Percentiles rank a stretch among this genome's conserved stretches.
These are phyloP conservation scores for Phalangium opilio DNA, from an alignment of 2,888 invertebrate genomes.

Conservation along the genomic window DNA sequence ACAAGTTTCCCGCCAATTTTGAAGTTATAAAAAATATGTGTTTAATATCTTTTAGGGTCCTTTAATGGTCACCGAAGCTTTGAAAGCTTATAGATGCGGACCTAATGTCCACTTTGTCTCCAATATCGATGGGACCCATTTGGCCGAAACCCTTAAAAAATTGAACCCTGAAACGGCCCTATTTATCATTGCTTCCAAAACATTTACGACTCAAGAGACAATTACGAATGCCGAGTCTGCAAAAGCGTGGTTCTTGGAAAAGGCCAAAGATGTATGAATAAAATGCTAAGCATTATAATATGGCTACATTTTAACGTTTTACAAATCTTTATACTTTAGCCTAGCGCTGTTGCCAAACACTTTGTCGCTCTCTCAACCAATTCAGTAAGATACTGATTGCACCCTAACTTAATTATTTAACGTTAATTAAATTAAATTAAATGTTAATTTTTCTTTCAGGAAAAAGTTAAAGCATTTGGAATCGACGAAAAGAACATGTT, in stretches of 20 bases:
- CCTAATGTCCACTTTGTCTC: constrained; percentile 89
- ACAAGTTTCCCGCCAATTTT: too few relatives aligned
- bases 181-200: constrained; percentile 95
- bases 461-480: constrained; percentile 89
- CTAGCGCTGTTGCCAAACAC: constrained; percentile 70
- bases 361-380: constrained; percentile 98
- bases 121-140: constrained; percentile 97
- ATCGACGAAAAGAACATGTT: constrained; percentile 97
- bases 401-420: background rate
- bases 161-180: constrained; percentile 82
- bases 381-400: constrained; percentile 32
- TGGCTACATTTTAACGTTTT: constrained; percentile 6
- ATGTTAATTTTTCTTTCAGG: too few relatives aligned
- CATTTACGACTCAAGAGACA: constrained; percentile 55
- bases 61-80: constrained; percentile 94
- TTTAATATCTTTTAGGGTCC: constrained; percentile 60
- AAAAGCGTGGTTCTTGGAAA: constrained; percentile 81
- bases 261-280: constrained; percentile 62
- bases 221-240: constrained; percentile 97
- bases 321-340: constrained; percentile 25
- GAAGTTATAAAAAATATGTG: too few relatives aligned
- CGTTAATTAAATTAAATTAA: too few relatives aligned
- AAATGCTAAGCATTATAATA: constrained; percentile 4
- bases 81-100: constrained; percentile 63
- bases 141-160: constrained; percentile 79